phyloP scores from a whole-genome alignment of 2,113 vertebrate species.

The Rhodinocichla rosea region DNA sequence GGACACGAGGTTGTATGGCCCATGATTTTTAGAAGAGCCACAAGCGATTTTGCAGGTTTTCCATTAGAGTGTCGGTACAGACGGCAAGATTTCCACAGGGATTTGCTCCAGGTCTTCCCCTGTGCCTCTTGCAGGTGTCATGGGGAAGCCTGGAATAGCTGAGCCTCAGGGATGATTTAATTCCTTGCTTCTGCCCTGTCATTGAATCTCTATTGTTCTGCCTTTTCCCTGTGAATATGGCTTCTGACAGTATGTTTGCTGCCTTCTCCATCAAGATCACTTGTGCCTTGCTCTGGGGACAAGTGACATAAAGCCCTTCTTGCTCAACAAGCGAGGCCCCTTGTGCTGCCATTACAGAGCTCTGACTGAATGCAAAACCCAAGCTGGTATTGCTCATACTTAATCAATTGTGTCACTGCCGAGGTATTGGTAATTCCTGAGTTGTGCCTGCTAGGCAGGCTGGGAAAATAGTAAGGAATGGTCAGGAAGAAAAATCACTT shows the following conservation, averaged over 20 bases:
- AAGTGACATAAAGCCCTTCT: constrained; percentile 33
- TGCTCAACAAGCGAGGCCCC: neutral
- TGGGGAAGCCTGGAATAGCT: neutral
- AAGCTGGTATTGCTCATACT: constrained; percentile 39
- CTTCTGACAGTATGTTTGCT: constrained; percentile 45
- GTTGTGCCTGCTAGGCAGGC: neutral
- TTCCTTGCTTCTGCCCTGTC: constrained; percentile 21
- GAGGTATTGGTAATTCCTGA: constrained; percentile 17
- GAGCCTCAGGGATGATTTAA: neutral
- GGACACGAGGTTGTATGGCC: neutral
- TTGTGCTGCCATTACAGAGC: constrained; percentile 22
- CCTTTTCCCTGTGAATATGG: neutral
- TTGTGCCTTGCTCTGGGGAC: constrained; percentile 42
- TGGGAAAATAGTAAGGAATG: constrained; percentile 1
- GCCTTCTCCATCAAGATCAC: neutral
- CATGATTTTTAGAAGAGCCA: neutral
- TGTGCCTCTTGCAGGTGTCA: neutral
- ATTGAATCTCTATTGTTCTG: constrained; percentile 28
- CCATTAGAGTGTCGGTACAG: neutral
- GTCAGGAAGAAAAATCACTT: constrained; percentile 3
- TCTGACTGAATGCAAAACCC: constrained; percentile 11
- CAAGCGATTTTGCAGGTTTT: neutral
- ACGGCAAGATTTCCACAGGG: neutral
- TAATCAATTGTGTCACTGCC: constrained; percentile 9
- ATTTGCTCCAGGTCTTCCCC: neutral